These are phyloP conservation scores for Drosophila gunungcola DNA, from an alignment of 1,140 invertebrate genomes.

Conservation along the genomic window DNA sequence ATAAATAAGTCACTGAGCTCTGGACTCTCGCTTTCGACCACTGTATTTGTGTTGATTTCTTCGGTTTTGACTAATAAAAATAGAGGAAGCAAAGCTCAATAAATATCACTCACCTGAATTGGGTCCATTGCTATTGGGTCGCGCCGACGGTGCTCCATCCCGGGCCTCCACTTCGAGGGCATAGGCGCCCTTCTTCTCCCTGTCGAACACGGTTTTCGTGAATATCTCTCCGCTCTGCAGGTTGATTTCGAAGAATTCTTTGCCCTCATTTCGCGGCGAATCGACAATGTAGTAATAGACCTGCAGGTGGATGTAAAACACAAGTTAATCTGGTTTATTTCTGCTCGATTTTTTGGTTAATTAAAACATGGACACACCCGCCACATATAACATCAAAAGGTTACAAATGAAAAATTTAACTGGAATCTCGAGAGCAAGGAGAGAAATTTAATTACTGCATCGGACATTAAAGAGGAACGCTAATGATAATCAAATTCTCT, in stretches of 20 bases:
- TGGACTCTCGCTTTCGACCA: neutral
- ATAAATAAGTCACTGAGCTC: too few species aligned
- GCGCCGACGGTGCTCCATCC: constrained; percentile 95
- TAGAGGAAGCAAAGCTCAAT: neutral
- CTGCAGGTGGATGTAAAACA: constrained; percentile 84
- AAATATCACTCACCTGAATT: constrained; percentile 92
- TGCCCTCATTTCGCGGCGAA: constrained; percentile 94
- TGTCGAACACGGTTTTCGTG: constrained; percentile 96
- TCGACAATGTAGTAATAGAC: constrained; percentile 96
- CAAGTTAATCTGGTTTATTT: constrained; percentile 23
- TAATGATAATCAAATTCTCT: constrained; percentile 69
- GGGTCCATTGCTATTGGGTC: constrained; percentile 95
- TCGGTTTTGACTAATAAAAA: constrained; percentile 1
- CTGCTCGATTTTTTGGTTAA: constrained; percentile 25
- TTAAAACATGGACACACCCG: constrained; percentile 25
- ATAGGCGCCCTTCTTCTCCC: constrained; percentile 97
- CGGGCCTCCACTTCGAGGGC: constrained; percentile 96
- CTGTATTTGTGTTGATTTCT: neutral
- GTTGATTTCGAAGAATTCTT: constrained; percentile 97
- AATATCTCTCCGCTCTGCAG: constrained; percentile 96
- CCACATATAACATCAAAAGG: constrained; percentile 28
- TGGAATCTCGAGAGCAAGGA: constrained; percentile 3
- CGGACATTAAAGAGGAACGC: constrained; percentile 57
- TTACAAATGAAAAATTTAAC: constrained; percentile 42
- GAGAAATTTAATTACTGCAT: constrained; percentile 56